phyloP scores from a whole-genome alignment of 2,113 vertebrate genomes.

The Sclerurus mexicanus region DNA sequence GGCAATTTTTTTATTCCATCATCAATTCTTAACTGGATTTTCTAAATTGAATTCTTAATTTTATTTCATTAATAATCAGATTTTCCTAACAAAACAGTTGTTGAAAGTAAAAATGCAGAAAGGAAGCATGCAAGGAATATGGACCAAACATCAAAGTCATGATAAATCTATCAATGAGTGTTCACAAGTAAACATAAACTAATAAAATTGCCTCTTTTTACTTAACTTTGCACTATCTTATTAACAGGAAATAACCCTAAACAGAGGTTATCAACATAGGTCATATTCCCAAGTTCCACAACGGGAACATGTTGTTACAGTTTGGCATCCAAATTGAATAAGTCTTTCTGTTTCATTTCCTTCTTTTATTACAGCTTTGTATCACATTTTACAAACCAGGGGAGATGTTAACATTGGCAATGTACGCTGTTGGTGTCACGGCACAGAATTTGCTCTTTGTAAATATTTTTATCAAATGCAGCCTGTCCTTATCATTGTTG shows the following conservation, averaged over 20 bases:
- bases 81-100: background rate
- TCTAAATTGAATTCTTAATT: background rate
- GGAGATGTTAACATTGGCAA: constrained; percentile 50
- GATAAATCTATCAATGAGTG: background rate
- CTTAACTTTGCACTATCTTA: background rate
- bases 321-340: constrained; percentile 38
- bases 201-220: background rate
- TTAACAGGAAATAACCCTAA: constrained; percentile 42
- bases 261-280: constrained; percentile 25
- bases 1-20: background rate
- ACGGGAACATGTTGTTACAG: constrained; percentile 49
- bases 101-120: background rate
- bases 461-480: constrained; percentile 47
- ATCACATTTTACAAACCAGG: background rate
- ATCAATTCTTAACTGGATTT: background rate
- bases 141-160: background rate
- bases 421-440: background rate
- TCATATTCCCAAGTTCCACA: constrained; percentile 44
- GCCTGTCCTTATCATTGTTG: background rate
- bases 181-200: background rate
- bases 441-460: background rate
- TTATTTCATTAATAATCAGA: background rate
- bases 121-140: background rate
- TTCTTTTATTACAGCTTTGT: constrained; percentile 24
- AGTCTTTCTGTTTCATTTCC: constrained; percentile 39